Conservation (phyloP, 1,140 invertebrate species). For the Micrasema longulum region DNA sequence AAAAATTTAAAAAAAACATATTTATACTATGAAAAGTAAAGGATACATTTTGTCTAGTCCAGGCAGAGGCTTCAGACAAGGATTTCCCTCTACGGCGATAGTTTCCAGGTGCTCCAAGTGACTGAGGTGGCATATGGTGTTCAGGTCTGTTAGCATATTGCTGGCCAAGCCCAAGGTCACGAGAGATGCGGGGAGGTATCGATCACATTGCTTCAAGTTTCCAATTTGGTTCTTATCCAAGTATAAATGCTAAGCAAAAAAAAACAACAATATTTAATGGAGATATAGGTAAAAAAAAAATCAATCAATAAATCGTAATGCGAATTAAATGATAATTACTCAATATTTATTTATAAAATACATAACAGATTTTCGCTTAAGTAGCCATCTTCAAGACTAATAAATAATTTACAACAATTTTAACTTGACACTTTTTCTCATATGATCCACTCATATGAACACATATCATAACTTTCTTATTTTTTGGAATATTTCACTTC, state of each 20-base stretch:
- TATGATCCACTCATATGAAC: too few relatives aligned
- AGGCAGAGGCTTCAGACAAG: slow-evolving; percentile 77
- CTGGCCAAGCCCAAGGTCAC: slow-evolving; percentile 83
- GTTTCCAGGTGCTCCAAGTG: slow-evolving; percentile 81
- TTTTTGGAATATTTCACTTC: too few relatives aligned
- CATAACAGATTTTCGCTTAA: too few relatives aligned
- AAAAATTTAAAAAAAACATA: too few relatives aligned
- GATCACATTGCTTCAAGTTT: slow-evolving; percentile 83
- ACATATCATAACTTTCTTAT: too few relatives aligned
- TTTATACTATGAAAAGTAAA: slow-evolving; percentile 58
- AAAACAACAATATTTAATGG: not conserved
- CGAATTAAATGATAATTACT: too few relatives aligned
- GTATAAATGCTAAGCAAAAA: slow-evolving; percentile 79
- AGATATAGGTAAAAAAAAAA: too few relatives aligned
- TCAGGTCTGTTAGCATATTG: slow-evolving; percentile 88
- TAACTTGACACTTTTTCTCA: too few relatives aligned
- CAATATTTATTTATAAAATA: too few relatives aligned
- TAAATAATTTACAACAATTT: too few relatives aligned
- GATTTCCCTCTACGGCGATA: slow-evolving; percentile 88
- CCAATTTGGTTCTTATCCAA: slow-evolving; percentile 89
- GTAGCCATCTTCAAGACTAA: too few relatives aligned
- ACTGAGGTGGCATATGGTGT: slow-evolving; percentile 86
- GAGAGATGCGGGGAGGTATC: slow-evolving; percentile 82
- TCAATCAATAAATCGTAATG: too few relatives aligned
- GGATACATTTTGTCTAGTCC: slow-evolving; percentile 78